phyloP scores from a whole-genome alignment of 2,797 vertebrate species.

The Leuciscus waleckii region DNA sequence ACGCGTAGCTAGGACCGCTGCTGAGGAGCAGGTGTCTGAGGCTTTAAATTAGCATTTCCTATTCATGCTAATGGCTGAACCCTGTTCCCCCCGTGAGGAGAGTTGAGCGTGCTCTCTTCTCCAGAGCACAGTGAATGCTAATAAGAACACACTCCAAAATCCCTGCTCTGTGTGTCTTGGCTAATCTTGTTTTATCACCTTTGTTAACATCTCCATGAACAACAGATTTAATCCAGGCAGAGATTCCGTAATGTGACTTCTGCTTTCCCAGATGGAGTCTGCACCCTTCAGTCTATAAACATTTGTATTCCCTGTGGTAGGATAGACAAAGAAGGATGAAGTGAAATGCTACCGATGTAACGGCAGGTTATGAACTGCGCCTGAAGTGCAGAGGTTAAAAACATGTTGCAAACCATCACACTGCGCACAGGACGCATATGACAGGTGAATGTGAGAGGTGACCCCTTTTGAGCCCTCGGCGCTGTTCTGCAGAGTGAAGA shows the following conservation, averaged over 20 bases:
- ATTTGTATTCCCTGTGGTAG: constrained; percentile 65
- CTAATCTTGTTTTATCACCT: constrained; percentile 85
- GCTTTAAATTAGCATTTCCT: constrained; percentile 78
- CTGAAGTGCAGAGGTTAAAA: constrained; percentile 52
- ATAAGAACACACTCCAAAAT: constrained; percentile 75
- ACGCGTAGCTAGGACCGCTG: constrained; percentile 62
- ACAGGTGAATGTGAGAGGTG: constrained; percentile 63
- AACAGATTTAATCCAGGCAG: constrained; percentile 80
- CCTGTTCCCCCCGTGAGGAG: constrained; percentile 74
- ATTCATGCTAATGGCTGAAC: constrained; percentile 79
- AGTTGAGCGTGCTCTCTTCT: constrained; percentile 68
- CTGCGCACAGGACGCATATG: background rate
- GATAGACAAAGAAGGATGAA: constrained; percentile 58
- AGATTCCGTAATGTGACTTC: constrained; percentile 80
- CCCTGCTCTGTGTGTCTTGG: constrained; percentile 71
- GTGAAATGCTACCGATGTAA: constrained; percentile 54
- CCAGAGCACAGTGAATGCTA: constrained; percentile 77
- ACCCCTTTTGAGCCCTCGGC: constrained; percentile 75
- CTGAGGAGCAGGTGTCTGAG: constrained; percentile 74
- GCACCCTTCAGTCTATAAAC: constrained; percentile 59
- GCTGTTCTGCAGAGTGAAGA: constrained; percentile 76
- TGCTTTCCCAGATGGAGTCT: constrained; percentile 70
- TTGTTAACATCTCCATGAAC: constrained; percentile 86
- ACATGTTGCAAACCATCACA: background rate
- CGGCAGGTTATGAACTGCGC: constrained; percentile 58